These are phyloP conservation scores for Tamandua tetradactyla DNA, from an alignment of 2,797 vertebrate genomes.

Conservation along the genomic window DNA sequence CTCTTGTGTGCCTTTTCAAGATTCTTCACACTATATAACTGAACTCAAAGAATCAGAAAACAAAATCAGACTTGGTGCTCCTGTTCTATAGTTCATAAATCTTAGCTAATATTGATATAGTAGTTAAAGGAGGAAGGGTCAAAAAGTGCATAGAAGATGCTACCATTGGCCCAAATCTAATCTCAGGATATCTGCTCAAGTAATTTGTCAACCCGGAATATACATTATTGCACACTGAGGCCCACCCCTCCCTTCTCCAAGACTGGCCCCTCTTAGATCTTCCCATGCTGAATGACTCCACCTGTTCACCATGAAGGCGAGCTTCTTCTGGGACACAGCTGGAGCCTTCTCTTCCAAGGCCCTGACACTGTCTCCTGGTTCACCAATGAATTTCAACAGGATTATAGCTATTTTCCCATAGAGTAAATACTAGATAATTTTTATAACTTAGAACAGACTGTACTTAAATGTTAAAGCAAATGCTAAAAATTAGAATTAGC, in stretches of 20 bases:
- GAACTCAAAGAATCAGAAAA: neutral
- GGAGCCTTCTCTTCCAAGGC: neutral
- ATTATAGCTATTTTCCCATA: slow-evolving; percentile 26
- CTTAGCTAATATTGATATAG: neutral
- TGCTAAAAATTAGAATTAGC: slow-evolving; percentile 46
- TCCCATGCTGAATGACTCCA: neutral
- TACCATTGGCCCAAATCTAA: neutral
- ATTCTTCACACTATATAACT: neutral
- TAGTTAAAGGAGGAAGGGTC: slow-evolving; percentile 20
- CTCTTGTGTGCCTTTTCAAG: slow-evolving; percentile 16
- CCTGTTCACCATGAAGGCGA: neutral
- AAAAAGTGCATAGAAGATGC: slow-evolving; percentile 46
- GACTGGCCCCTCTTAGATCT: neutral
- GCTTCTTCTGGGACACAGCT: neutral
- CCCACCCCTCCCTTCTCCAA: neutral
- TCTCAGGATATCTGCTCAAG: neutral
- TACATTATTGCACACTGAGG: neutral
- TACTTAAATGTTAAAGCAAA: slow-evolving; percentile 33
- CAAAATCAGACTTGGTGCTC: neutral
- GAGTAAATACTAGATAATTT: slow-evolving; percentile 26
- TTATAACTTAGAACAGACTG: slow-evolving; percentile 38
- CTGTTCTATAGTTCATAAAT: slow-evolving; percentile 32
- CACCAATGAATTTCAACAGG: slow-evolving; percentile 29
- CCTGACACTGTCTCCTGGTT: neutral
- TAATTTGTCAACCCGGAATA: neutral